Conservation (phyloP, 1,140 invertebrate species). For the Eueides isabella region DNA sequence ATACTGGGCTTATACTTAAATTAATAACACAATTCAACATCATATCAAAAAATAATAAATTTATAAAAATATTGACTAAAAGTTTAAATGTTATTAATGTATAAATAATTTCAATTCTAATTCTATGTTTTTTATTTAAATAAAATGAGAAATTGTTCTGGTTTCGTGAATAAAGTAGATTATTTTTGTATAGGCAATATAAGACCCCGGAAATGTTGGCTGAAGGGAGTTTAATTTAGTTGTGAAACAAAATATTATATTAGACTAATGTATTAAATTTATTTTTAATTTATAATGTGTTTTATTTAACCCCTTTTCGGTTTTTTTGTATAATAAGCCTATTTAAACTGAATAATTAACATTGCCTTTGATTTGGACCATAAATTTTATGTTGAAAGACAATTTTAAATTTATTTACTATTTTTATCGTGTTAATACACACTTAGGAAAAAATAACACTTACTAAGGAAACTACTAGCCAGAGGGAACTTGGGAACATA, state of each 20-base stretch:
- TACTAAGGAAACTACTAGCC: too few species aligned
- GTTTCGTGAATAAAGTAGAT: conserved; percentile 16
- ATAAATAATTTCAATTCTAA: too few species aligned
- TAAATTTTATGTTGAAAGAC: too few species aligned
- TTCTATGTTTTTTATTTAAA: neutral
- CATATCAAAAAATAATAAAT: neutral
- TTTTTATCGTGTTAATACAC: too few species aligned
- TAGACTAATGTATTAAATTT: conserved; percentile 36
- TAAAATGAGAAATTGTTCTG: neutral
- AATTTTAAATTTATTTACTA: too few species aligned
- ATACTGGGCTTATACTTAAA: neutral
- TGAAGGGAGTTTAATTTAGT: conserved; percentile 25
- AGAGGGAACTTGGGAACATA: too few species aligned
- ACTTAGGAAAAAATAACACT: too few species aligned
- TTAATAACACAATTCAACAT: neutral
- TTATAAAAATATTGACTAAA: neutral
- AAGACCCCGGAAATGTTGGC: conserved; percentile 4
- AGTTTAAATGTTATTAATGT: neutral
- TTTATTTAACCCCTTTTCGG: conserved; percentile 8
- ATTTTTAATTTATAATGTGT: conserved; percentile 28
- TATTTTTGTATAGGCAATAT: conserved; percentile 33
- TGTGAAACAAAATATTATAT: conserved; percentile 23
- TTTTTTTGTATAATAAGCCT: neutral
- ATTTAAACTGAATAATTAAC: too few species aligned
- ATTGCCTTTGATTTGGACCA: too few species aligned